Evolutionary conservation across 1,140 invertebrate genomes (phyloP).

Genomic region (Orius insidiosus): DNA sequence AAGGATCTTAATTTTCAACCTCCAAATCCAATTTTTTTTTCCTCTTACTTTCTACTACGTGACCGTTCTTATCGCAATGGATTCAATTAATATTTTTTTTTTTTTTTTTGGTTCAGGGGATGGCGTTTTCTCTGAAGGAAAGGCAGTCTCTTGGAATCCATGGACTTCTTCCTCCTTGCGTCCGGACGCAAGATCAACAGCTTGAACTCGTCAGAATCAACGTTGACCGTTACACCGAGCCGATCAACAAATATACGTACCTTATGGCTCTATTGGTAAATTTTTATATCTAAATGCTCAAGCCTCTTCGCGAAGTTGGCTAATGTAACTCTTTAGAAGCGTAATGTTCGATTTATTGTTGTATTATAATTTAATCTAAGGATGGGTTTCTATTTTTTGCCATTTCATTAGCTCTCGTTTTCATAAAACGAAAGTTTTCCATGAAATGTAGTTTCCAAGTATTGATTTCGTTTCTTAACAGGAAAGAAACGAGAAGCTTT

Average conservation of each 20-base stretch:
- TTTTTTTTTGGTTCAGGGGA: conserved; percentile 51
- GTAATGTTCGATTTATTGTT: too few species aligned
- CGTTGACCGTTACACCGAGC: conserved; percentile 48
- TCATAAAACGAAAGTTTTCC: too few species aligned
- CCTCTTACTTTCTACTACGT: too few species aligned
- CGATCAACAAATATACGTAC: conserved; percentile 67
- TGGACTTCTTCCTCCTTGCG: conserved; percentile 58
- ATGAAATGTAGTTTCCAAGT: background rate
- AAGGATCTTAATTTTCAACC: too few species aligned
- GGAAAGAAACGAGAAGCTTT: conserved; percentile 79
- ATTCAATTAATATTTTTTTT: conserved; percentile 1
- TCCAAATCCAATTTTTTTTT: too few species aligned
- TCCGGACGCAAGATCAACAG: conserved; percentile 73
- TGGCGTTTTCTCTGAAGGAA: conserved; percentile 70
- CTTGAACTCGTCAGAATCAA: conserved; percentile 50
- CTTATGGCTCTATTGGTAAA: conserved; percentile 51
- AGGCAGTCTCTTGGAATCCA: conserved; percentile 69
- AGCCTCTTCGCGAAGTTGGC: too few species aligned
- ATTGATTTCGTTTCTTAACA: conserved; percentile 28
- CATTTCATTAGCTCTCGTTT: too few species aligned
- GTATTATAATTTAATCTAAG: too few species aligned
- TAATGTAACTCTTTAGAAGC: conserved; percentile 1
- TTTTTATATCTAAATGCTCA: too few species aligned
- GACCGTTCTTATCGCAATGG: too few species aligned
- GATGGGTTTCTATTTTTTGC: too few species aligned